These are phyloP conservation scores for Barbus barbus DNA, from an alignment of 2,113 vertebrate species.

Conservation along the genomic window DNA sequence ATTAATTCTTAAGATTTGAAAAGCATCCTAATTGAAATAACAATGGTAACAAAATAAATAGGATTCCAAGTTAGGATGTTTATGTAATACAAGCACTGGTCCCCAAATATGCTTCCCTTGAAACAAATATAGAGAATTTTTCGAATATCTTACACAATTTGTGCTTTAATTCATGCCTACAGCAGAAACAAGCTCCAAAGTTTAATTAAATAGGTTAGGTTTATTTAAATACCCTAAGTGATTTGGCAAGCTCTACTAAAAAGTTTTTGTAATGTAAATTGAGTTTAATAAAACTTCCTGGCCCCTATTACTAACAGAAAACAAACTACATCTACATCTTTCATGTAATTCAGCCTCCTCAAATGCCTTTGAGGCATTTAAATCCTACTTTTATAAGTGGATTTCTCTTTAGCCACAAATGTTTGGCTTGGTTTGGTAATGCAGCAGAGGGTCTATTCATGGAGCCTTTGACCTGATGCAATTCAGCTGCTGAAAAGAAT, in stretches of 20 bases:
- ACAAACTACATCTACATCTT: constrained; percentile 19
- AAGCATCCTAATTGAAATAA: not conserved
- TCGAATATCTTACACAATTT: not conserved
- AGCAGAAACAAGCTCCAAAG: not conserved
- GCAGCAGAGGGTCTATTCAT: constrained; percentile 49
- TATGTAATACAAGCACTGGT: too few species aligned
- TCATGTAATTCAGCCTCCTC: constrained; percentile 62
- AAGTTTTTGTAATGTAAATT: not conserved
- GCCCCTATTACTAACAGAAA: not conserved
- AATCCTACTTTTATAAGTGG: constrained; percentile 69
- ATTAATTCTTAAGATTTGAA: too few species aligned
- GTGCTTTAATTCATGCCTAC: not conserved
- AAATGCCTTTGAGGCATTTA: constrained; percentile 63
- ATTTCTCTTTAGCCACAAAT: constrained; percentile 66
- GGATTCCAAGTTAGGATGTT: too few species aligned
- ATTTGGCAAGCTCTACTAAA: not conserved
- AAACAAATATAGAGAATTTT: not conserved
- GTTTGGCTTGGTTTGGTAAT: constrained; percentile 67
- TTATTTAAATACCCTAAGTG: not conserved
- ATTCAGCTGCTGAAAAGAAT: constrained; percentile 62
- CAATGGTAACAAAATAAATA: not conserved
- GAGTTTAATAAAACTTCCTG: constrained; percentile 15
- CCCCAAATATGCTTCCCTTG: not conserved
- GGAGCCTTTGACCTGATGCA: constrained; percentile 63
- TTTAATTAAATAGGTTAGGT: not conserved